Evolutionary conservation across 2,113 vertebrate species (phyloP), one percentile per base, ranked within the genome.

Genomic region (Mustela lutreola): DNA sequence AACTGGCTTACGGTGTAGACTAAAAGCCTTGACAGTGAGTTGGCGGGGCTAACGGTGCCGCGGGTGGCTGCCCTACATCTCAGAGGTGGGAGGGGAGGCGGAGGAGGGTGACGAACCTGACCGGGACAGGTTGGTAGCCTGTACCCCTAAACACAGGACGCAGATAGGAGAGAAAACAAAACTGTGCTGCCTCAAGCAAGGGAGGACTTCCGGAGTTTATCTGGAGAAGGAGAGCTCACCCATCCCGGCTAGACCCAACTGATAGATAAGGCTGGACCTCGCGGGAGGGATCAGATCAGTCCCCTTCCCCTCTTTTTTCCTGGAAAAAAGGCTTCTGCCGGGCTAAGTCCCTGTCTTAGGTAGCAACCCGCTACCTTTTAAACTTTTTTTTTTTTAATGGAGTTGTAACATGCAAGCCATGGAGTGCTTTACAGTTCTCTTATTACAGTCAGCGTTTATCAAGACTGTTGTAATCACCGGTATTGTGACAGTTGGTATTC

Each of bases 31-130:
- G 79, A n/a, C 89, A 22, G 85, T 31, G 45, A 18, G 96, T 63
- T 15, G 86, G 80, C 58, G 67, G 39, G 24, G 89, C 62, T 50
- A 82, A 95, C 93, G 81, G 96, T 33, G 88, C 93, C 56, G 53
- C 63, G 53, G 67, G 96, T 53, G 80, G 92, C 87, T 22, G 78
- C 22, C 82, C 70, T 9, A 4, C 60, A 24, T 88, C 62, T 48
- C 31, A 10, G 28, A 65, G 14, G 63, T n/a, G 62, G 85, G 91
- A 82, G 71, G 75, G 31, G 50, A 56, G 71, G 31, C 15, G 3
- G 36, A 71, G 56, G 24, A 24, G 33, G 36, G 81, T 1, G n/a
- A 18, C 28, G 62, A 33, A 4, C 11, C 65, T 48, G 79, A 4
- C 14, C 42, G 2, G 7, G 2, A 1, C 84, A 33, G 21, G 79